A percentile compares a stretch with the other conserved stretches of the same genome.
phyloP scores from a whole-genome alignment of 1,140 invertebrate species.

The Heliconius nattereri region DNA sequence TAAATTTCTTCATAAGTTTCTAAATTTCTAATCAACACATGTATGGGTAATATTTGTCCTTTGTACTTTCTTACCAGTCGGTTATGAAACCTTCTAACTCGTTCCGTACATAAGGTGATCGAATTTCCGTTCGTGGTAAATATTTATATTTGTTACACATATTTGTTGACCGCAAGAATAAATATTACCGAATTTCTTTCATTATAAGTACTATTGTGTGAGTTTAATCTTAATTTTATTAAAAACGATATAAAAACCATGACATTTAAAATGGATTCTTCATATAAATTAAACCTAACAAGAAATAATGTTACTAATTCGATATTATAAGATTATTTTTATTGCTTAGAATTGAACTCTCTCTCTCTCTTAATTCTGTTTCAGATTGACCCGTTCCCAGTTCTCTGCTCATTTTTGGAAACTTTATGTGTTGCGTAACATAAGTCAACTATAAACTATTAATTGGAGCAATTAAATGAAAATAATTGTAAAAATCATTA shows the following conservation, averaged over 20 bases:
- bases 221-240: background rate
- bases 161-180: background rate
- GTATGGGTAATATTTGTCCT: background rate
- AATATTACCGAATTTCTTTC: background rate
- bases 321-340: no score
- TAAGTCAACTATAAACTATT: no score
- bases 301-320: no score
- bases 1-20: background rate
- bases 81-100: conserved; percentile 1
- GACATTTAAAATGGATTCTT: background rate
- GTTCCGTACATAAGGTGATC: background rate
- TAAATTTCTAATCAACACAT: background rate
- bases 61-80: background rate
- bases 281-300: no score
- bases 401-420: no score
- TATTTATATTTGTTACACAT: background rate
- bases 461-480: no score
- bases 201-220: background rate
- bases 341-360: no score
- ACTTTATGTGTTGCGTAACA: no score
- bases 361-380: no score
- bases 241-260: background rate
- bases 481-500: no score
- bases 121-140: background rate
- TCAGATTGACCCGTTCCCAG: no score